Percentiles rank a stretch among this genome's conserved stretches.
Conservation (phyloP, 2,888 invertebrate species). For the Adela reaumurella region DNA sequence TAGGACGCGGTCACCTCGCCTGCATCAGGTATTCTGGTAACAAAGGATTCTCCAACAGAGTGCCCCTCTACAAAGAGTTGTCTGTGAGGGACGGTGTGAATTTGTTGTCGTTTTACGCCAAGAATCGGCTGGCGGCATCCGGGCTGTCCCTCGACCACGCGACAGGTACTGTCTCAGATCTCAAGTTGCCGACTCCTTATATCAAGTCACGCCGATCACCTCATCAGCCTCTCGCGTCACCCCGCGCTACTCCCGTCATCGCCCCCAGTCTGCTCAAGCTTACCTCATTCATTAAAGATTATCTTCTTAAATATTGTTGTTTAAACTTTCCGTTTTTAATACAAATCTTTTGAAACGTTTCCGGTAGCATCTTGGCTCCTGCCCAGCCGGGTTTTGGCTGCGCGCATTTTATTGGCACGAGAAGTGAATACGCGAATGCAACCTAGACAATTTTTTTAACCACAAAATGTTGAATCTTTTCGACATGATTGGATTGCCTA, state of each 20-base stretch:
- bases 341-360: neutral
- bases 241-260: neutral
- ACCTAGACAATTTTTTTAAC: too few species aligned
- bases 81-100: conserved; percentile 83
- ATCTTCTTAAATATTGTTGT: neutral
- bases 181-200: neutral
- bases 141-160: conserved; percentile 43
- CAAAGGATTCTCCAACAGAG: conserved; percentile 71
- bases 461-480: too few species aligned
- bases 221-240: too few species aligned
- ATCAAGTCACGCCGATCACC: neutral
- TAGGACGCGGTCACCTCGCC: conserved; percentile 80
- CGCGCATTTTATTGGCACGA: too few species aligned
- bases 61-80: conserved; percentile 68
- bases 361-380: neutral
- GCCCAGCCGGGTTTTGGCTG: too few species aligned
- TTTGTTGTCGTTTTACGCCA: conserved; percentile 82
- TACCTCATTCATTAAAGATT: neutral
- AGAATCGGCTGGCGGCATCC: conserved; percentile 68
- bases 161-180: conserved; percentile 35
- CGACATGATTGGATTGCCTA: too few species aligned
- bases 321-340: neutral
- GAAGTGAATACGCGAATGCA: too few species aligned
- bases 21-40: conserved; percentile 82
- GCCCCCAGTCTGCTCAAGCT: neutral